phyloP scores from a whole-genome alignment of 2,888 invertebrate genomes.

The Lamellibrachia columna region DNA sequence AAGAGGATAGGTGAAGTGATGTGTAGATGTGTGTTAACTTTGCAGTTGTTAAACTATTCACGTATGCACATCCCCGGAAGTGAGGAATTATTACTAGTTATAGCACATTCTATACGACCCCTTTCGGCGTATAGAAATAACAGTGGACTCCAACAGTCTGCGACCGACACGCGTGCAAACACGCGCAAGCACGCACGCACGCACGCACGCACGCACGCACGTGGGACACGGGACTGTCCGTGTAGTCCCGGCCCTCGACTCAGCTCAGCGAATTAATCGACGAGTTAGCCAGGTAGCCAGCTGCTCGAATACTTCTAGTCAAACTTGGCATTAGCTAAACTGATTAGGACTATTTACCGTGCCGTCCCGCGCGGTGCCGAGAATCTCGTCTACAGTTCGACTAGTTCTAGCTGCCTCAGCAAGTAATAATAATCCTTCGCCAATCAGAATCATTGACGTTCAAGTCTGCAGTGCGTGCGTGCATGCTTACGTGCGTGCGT shows the following conservation, averaged over 20 bases:
- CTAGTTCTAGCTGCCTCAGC: background rate
- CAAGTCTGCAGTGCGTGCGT: too few relatives aligned
- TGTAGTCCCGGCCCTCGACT: background rate
- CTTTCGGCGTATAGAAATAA: too few relatives aligned
- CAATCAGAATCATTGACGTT: background rate
- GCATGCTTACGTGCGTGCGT: too few relatives aligned
- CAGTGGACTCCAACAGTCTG: too few relatives aligned
- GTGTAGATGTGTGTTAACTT: too few relatives aligned
- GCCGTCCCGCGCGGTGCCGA: background rate
- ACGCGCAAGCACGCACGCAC: too few relatives aligned
- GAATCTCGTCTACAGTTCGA: background rate
- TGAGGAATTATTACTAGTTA: too few relatives aligned
- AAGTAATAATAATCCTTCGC: background rate
- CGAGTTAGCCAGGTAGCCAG: background rate
- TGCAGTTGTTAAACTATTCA: too few relatives aligned
- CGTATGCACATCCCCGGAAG: too few relatives aligned
- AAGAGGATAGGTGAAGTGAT: too few relatives aligned
- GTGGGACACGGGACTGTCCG: background rate
- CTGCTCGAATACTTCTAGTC: background rate
- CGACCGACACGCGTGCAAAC: too few relatives aligned
- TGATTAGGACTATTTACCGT: background rate
- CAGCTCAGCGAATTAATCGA: background rate
- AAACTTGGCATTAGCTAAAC: background rate
- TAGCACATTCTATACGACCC: too few relatives aligned
- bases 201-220: background rate